Percentiles rank a stretch among this genome's conserved stretches.
phyloP scores from a whole-genome alignment of 2,888 invertebrate genomes.

The Steinernema hermaphroditum region DNA sequence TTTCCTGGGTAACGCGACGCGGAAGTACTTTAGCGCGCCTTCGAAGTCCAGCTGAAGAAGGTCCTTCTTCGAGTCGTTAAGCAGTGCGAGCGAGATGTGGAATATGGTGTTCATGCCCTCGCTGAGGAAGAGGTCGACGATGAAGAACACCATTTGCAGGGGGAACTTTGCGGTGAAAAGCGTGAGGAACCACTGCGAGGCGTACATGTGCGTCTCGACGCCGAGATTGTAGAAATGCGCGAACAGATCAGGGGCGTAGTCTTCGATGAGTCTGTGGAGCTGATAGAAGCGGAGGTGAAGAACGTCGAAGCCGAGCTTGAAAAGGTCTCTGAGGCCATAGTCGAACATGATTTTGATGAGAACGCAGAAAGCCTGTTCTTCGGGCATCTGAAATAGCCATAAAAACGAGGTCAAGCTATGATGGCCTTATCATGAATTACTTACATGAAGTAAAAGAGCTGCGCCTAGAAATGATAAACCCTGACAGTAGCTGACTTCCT shows the following conservation, averaged over 20 bases:
- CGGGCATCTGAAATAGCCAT: slow-evolving; percentile 82
- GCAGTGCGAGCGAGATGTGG: slow-evolving; percentile 89
- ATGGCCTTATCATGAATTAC: slow-evolving; percentile 31
- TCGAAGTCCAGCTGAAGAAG: slow-evolving; percentile 91
- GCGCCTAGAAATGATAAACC: slow-evolving; percentile 96
- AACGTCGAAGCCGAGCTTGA: slow-evolving; percentile 89
- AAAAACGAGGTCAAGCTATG: too few relatives aligned
- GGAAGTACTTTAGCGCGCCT: slow-evolving; percentile 94
- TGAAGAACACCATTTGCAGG: slow-evolving; percentile 91
- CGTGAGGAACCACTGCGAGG: slow-evolving; percentile 98
- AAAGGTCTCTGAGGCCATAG: slow-evolving; percentile 88
- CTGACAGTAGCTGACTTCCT: slow-evolving; percentile 97
- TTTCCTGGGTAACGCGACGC: slow-evolving; percentile 92
- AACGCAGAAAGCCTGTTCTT: slow-evolving; percentile 97
- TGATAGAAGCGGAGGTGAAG: slow-evolving; percentile 92
- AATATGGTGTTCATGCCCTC: slow-evolving; percentile 86
- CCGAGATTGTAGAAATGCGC: slow-evolving; percentile 74
- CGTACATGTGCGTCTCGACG: slow-evolving; percentile 83
- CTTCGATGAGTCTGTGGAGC: slow-evolving; percentile 77
- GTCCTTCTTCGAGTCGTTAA: slow-evolving; percentile 86
- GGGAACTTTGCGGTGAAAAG: slow-evolving; percentile 99
- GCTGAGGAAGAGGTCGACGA: slow-evolving; percentile 87
- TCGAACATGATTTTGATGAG: slow-evolving; percentile 95
- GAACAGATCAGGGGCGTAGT: slow-evolving; percentile 69
- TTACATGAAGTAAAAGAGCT: slow-evolving; percentile 86